Evolutionary conservation across 2,797 vertebrate species (phyloP), one percentile per base, ranked within the genome.

Genomic region (Argentina silus): DNA sequence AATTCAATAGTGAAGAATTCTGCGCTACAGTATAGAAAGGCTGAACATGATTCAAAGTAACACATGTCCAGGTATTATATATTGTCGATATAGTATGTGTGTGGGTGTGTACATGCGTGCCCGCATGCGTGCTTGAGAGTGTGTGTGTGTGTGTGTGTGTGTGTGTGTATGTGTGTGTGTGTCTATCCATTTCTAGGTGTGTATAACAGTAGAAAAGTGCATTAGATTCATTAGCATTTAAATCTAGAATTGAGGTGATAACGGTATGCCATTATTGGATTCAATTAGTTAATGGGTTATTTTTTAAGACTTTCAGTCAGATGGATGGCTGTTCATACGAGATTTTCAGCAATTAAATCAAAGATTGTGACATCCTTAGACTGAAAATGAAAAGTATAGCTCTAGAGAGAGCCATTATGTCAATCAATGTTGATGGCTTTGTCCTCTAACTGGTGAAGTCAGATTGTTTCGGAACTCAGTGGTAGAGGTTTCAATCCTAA

Each of bases 271-370:
- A 84, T 90, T 88, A 90, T 88, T 85, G 83, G 75, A 91, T 86
- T 82, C 89, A 93, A 91, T 92, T 90, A 92, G 89, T 90, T 89
- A 90, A 93, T 92, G 89, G 86, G 74, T 86, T 91, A 89, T 90
- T 88, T 89, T 86, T 84, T 80, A 85, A 83, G 80, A 85, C 82
- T 82, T 77, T 56, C 77, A 68, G 47, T 15, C 78, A 86, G 87
- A 91, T 88, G 76, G 78, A 91, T 90, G 87, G 85, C 78, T 87
- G 61, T 81, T 89, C 85, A 78, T 82, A 66, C 81, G 84, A 88
- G 83, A 87, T 88, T 88, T 45, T 70, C 71, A 82, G 68, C 87
- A 83, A 90, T 93, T 91, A 89, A 91, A 68, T 76, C 78, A 36
- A 85, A 89, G 79, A 88, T 89, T 90, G 80, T 86, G 79, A 86